Base-by-base conservation (phyloP, 2,888 invertebrate genomes). In the Zhuqinia jingwanae region DNA sequence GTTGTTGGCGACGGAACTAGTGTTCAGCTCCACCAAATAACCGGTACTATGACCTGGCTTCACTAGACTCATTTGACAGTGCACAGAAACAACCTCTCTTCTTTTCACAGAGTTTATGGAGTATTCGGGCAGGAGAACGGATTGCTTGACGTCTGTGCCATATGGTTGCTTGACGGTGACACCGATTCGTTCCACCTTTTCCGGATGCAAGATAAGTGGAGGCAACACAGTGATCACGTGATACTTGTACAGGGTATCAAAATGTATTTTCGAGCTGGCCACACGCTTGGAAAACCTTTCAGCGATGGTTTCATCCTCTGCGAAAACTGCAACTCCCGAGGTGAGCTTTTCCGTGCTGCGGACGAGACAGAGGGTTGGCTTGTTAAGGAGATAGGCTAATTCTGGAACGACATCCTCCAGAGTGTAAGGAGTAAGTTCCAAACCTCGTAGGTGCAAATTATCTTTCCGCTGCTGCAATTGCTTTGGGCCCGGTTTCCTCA, bases 1-100 rank as follows among this genome's bases (percentile, higher is more conserved):
- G 76, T 93, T 92, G 91, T 92, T 92, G 86, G 88, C 91, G 17
- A 88, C 89, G 6, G 91, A 90, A 0, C 92, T 91, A 1, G 92
- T 88, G 56, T 89, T 91, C 15, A 93, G 89, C 91, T 93, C 91
- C 0, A 93, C 85, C 1, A 93, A 80, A 1, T 8, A 70, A 3
- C 79, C 76, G 0, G 80, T 56, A 1, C 73, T 77, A 1, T 42
- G 30, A 10, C 78, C 86, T 20, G 25, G 17, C n/a, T 60, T n/a
- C 13, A 81, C 15, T 2, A 88, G 25, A 3, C 36, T 79, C 0
- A 83, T 25, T 25, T 75, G 50, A 27, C 78, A 81, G 2, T 73
- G 27, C 8, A 83, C 82, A 10, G 85, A 25, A 1, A 20, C 50
- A 0, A 89, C 81, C 0, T 87, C 87, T 10, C 60, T 13, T 25